Base-by-base conservation (phyloP, 2,888 invertebrate species). In the Mythimna loreyi region DNA sequence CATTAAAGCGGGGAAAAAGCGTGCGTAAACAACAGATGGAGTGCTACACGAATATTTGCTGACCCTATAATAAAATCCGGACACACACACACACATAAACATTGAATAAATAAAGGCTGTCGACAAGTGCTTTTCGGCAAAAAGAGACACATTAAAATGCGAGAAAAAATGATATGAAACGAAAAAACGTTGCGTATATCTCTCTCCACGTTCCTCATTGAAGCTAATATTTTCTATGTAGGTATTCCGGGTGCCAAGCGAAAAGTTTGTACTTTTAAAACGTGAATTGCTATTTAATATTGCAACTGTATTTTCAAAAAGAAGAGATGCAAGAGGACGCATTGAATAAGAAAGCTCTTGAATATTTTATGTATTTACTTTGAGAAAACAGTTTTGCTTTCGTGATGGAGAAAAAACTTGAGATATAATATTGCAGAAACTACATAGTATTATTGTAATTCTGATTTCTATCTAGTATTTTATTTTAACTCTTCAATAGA, bases 101-200 rank as follows among this genome's bases (percentile, higher is more conserved):
- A 47, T 52, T 78, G 75, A 79, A 81, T 80, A 83, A 85, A 83
- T 82, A 76, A 82, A 81, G 50, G 21, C 62, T 68, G 64, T 67
- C 59, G 56, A 72, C 70, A 79, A 77, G 80, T 63, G 70, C 74
- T 85, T 77, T 80, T 83, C 55, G 63, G 30, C 30, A 81, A 71
- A 69, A 83, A 75, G 64, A 79, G 67, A 21, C 55, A 70, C 68
- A 81, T 79, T 80, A 70, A 84, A 78, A 83, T 80, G 33, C 40
- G 63, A 53, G 66, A 61, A 69, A 75, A 81, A 81, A 70, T 67
- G 55, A 69, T 68, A 56, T 65, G 43, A 76, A 77, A 80, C 47
- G 36, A 21, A 59, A 33, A 40, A 83, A 57, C 59, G 75, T 73
- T 71, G 60, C 79, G 63, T 25, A 16, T 57, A n/a, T 45, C 13